Evolutionary conservation across 1,140 invertebrate species (phyloP), one percentile per base, ranked within the genome.

Genomic region (Phymorhynchus buccinoides): DNA sequence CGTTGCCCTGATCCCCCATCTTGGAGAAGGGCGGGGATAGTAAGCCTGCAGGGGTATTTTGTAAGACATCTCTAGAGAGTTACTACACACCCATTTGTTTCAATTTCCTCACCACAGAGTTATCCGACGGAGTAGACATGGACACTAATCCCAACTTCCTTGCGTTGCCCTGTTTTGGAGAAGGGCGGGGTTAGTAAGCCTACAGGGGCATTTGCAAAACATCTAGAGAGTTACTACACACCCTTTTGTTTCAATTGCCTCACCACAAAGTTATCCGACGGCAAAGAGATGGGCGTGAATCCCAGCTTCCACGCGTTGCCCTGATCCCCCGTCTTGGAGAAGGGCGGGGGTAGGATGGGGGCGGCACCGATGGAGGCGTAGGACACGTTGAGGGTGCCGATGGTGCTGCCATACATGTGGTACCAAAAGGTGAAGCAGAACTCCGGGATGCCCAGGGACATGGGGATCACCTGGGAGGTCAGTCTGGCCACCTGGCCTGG

Each of bases 341-440:
- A 86, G 22, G 22, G 35, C 9, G 44, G 73, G 35, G 39, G 35
- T 2, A 56, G 41, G 6, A 7, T 39, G 18, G 78, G 44, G 9
- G 7, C 44, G 75, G 12, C 12, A 56, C 14, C 75, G n/a, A 48
- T 39, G 27, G 22, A 32, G 81, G 35, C 16, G 37, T 73, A 77
- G 27, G 80, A 41, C n/a, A 90, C 80, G 30, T 84, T 75, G 27
- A 92, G 87, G n/a, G 83, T 84, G 27, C 89, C 90, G 48, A 92
- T 87, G 44, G 85, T 86, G 22, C 14, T 77, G 14, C 96, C 96
- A 88, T 94, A 96, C 96, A 97, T 97, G 89, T 97, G 96, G 89
- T 94, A 95, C 94, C 95, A 96, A 89, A 97, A 96, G 16, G 80
- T 85, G 14, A 91, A 80, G 83, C 90, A 91, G 48, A 84, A 86